phyloP scores from a whole-genome alignment of 2,797 vertebrate genomes.

The Toxotes lorentzi region DNA sequence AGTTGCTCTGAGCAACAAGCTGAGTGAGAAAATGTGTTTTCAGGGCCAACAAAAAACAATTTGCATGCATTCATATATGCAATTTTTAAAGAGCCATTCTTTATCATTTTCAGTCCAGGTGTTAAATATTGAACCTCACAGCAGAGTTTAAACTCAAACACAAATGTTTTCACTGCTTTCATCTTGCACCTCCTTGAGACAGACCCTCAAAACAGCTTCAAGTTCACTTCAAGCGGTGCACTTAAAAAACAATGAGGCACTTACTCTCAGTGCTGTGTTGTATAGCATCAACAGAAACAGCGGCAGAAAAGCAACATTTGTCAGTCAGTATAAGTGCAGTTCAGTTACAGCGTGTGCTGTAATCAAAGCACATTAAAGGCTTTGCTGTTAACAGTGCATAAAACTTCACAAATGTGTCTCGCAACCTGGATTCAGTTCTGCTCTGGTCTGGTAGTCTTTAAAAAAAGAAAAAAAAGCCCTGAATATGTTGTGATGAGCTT shows the following conservation, averaged over 20 bases:
- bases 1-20: not conserved
- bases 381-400: slow-evolving; percentile 49
- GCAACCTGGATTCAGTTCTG: slow-evolving; percentile 31
- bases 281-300: slow-evolving; percentile 26
- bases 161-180: slow-evolving; percentile 34
- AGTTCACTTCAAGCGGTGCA: slow-evolving; percentile 16
- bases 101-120: not conserved
- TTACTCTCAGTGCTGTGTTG: slow-evolving; percentile 23
- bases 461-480: slow-evolving; percentile 34
- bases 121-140: slow-evolving; percentile 11
- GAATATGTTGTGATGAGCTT: slow-evolving; percentile 54
- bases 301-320: slow-evolving; percentile 37
- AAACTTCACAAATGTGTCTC: slow-evolving; percentile 57
- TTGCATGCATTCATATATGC: not conserved
- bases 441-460: slow-evolving; percentile 30
- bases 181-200: slow-evolving; percentile 8
- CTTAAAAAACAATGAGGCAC: slow-evolving; percentile 21
- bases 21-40: not conserved
- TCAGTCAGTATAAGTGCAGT: slow-evolving; percentile 18
- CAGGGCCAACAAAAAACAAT: not conserved
- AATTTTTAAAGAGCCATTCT: not conserved
- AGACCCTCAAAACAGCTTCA: slow-evolving; percentile 23
- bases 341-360: not conserved
- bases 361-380: slow-evolving; percentile 53
- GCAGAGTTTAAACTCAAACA: slow-evolving; percentile 26